Evolutionary conservation across 37 sponge, comb jelly and placozoan species (phyloP).

Genomic region (Aplysina aerophoba): DNA sequence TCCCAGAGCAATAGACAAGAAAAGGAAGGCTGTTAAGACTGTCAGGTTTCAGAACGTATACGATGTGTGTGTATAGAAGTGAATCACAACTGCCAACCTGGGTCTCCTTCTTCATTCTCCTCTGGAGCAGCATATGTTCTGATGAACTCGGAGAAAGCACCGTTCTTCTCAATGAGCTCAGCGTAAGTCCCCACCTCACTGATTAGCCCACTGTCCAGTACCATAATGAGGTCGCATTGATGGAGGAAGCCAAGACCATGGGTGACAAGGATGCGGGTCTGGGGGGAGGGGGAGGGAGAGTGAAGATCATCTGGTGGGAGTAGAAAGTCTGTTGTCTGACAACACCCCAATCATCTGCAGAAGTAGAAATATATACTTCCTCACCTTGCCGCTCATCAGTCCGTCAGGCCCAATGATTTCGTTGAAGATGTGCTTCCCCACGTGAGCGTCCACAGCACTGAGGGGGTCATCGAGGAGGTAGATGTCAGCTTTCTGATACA

Average conservation of each 20-base stretch:
- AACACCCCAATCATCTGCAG: too few species aligned
- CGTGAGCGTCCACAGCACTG: conserved; percentile 98
- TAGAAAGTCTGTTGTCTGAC: too few species aligned
- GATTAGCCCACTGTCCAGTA: conserved; percentile 81
- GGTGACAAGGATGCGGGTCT: conserved; percentile 89
- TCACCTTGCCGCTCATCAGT: conserved; percentile 88
- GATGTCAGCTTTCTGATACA: conserved; percentile 93
- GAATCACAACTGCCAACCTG: background rate
- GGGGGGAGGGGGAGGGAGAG: background rate
- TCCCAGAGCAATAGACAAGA: background rate
- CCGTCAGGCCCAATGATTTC: conserved; percentile 97
- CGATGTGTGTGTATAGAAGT: too few species aligned
- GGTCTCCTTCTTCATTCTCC: conserved; percentile 65
- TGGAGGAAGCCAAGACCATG: conserved; percentile 90
- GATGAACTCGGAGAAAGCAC: conserved; percentile 88
- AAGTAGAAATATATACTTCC: too few species aligned
- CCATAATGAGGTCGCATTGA: conserved; percentile 86
- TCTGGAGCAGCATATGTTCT: conserved; percentile 52
- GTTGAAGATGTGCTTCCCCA: conserved; percentile 98
- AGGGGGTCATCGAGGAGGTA: conserved; percentile 96
- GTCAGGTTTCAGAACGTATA: background rate
- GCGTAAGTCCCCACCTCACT: conserved; percentile 86
- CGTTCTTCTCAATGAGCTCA: conserved; percentile 84
- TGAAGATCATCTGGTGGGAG: too few species aligned
- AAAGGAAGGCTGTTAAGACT: too few species aligned